Percentiles rank a stretch among this genome's conserved stretches.
phyloP scores from a whole-genome alignment of 2,888 invertebrate species.

The Caenorhabditis sp. region DNA sequence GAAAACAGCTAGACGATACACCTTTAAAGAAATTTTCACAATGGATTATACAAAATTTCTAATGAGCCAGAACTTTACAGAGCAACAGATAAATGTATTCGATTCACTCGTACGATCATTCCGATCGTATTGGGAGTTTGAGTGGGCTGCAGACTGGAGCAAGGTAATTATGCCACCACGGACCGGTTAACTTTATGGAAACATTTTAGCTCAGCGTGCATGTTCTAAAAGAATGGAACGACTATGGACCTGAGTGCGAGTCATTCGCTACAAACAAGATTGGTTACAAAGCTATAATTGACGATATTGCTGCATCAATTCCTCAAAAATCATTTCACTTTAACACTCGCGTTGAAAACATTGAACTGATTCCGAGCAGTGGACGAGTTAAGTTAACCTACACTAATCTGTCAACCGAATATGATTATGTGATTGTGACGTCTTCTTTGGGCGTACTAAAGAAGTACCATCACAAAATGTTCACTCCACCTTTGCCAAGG shows the following conservation, averaged over 20 bases:
- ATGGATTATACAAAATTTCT: constrained; percentile 62
- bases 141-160: constrained; percentile 76
- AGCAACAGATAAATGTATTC: constrained; percentile 62
- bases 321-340: constrained; percentile 61
- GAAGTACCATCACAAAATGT: constrained; percentile 65
- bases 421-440: constrained; percentile 75
- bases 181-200: neutral
- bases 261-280: constrained; percentile 70
- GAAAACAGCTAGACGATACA: constrained; percentile 58
- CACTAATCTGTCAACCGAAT: constrained; percentile 49
- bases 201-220: constrained; percentile 67
- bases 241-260: constrained; percentile 68
- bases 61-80: constrained; percentile 57
- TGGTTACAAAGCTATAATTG: constrained; percentile 72
- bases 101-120: constrained; percentile 71
- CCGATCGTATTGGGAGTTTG: constrained; percentile 74
- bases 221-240: constrained; percentile 74
- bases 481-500: constrained; percentile 66
- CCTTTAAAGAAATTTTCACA: constrained; percentile 62
- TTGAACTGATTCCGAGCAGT: constrained; percentile 36
- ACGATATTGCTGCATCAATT: constrained; percentile 60
- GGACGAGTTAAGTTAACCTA: constrained; percentile 29
- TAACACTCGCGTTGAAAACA: constrained; percentile 67
- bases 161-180: too few species aligned
- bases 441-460: constrained; percentile 75